Evolutionary conservation across 2,113 vertebrate species (phyloP), one percentile per base, ranked within the genome.

Genomic region (Ancistrus triradiatus): DNA sequence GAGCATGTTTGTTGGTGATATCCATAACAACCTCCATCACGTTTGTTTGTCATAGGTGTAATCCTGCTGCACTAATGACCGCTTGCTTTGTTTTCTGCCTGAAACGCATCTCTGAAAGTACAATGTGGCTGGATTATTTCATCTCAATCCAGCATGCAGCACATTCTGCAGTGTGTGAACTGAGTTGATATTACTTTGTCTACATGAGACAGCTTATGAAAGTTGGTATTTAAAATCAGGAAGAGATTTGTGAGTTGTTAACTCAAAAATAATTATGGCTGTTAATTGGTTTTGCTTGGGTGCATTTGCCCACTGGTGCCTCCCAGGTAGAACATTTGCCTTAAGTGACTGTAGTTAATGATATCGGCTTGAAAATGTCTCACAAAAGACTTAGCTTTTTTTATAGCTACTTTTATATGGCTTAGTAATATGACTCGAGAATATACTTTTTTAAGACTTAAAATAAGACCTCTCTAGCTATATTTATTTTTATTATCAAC

Each of bases 211-310:
- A 46, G 38, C 56, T 70, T 75, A 75, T 66, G 51, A 68, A 44
- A 60, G 51, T 49, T 69, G 48, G 66, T 67, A 66, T 69, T 71
- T 59, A 77, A 68, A 73, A 69, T 44, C 62, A 74, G 21, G 52
- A 56, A 59, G n/a, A 59, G 40, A 28, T 73, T 59, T 69, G 50
- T 28, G 38, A 8, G 10, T 42, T 53, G 66, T 56, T 60, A 46
- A 44, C 33, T 55, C 17, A 18, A 58, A 59, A 59, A 64, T 64
- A 60, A 69, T 69, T 42, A 73, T 28, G 47, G 58, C 27, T 72
- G 52, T 58, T 73, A 68, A 73, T 73, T 27, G 40, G 53, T 38
- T 66, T 47, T 68, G 59, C 37, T 68, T 49, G 52, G 50, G 21
- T 44, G 7, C 7, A 22, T 59, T 50, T 63, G 35, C 47, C 35